phyloP scores from a whole-genome alignment of 2,888 invertebrate genomes.

The Antheraea assamensis region DNA sequence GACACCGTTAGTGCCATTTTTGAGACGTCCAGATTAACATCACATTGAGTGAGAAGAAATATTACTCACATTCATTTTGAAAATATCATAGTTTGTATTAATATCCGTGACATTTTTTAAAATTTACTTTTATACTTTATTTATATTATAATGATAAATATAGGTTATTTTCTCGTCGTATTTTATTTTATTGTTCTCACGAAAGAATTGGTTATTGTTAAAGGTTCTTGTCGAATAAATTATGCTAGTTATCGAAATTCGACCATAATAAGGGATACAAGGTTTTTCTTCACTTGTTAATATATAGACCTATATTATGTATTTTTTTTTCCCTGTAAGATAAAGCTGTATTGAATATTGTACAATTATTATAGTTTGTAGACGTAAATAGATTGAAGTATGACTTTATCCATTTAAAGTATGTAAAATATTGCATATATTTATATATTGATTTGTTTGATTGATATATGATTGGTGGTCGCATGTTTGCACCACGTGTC shows the following conservation, averaged over 20 bases:
- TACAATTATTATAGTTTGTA: no score
- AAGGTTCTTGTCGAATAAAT: not conserved
- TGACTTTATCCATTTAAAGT: no score
- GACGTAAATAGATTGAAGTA: no score
- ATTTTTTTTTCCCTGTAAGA: no score
- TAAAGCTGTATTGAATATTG: no score
- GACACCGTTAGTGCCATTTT: constrained; percentile 75
- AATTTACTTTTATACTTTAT: not conserved
- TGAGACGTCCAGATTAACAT: constrained; percentile 49
- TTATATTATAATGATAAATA: not conserved
- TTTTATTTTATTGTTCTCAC: not conserved
- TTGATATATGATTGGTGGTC: no score
- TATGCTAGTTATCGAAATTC: not conserved
- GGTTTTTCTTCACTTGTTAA: no score
- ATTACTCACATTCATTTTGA: constrained; percentile 7
- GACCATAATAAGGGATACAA: no score
- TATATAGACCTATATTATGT: no score
- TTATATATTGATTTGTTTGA: no score
- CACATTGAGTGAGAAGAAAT: constrained; percentile 20
- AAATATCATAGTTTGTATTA: constrained; percentile 11
- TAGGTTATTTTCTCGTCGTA: not conserved
- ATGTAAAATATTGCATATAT: no score
- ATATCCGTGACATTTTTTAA: not conserved
- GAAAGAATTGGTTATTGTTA: not conserved
- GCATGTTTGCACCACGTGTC: no score